phyloP scores from a whole-genome alignment of 2,888 invertebrate genomes.

The Eupithecia inturbata region DNA sequence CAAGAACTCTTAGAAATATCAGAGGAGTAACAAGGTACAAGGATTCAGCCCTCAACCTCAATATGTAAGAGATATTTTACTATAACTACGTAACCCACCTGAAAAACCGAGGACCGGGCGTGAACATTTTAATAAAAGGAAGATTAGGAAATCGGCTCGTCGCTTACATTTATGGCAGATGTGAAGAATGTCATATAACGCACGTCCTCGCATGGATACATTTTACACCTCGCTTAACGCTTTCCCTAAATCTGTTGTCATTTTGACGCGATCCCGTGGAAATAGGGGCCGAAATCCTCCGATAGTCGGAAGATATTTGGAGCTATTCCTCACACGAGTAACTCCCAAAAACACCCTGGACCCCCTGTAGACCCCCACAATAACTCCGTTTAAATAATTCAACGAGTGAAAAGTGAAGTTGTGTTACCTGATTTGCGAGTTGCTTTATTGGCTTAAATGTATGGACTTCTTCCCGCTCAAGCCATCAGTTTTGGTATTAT shows the following conservation, averaged over 20 bases:
- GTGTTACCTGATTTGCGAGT: slow-evolving; percentile 58
- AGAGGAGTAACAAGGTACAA: not conserved
- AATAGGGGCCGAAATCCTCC: slow-evolving; percentile 77
- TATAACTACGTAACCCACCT: not conserved
- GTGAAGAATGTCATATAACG: slow-evolving; percentile 81
- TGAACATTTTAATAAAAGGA: slow-evolving; percentile 76
- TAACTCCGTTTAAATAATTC: slow-evolving; percentile 77
- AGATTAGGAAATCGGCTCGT: slow-evolving; percentile 74
- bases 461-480: slow-evolving; percentile 15
- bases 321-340: slow-evolving; percentile 78
- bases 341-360: slow-evolving; percentile 32
- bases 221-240: slow-evolving; percentile 82
- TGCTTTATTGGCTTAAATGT: slow-evolving; percentile 28
- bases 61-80: not conserved
- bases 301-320: slow-evolving; percentile 78
- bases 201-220: slow-evolving; percentile 77
- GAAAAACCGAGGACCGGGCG: not conserved
- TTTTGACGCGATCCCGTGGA: slow-evolving; percentile 78
- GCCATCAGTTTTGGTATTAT: slow-evolving; percentile 19
- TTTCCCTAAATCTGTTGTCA: slow-evolving; percentile 84
- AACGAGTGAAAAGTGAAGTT: slow-evolving; percentile 73
- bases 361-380: slow-evolving; percentile 42
- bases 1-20: not conserved
- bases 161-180: slow-evolving; percentile 72
- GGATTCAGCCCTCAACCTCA: not conserved